Base-by-base conservation (phyloP, 2,888 invertebrate genomes). In the Asteroscopus sphinx region DNA sequence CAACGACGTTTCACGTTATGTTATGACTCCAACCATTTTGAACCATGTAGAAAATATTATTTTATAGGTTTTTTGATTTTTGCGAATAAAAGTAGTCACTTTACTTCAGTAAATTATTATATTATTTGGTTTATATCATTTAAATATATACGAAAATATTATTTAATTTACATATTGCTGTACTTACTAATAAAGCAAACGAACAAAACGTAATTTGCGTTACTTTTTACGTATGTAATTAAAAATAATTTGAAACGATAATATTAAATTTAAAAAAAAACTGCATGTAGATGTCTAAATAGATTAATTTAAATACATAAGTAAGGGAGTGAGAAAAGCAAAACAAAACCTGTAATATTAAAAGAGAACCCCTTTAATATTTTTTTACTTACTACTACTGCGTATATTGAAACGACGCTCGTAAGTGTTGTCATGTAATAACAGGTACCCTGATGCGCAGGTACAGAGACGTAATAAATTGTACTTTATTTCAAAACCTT, bases 1-100 rank as follows among this genome's bases (percentile, higher is more conserved):
- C 65, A 72, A 68, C 56, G 58, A 58, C 45, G 48, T 49, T 59
- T 21, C 69, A 37, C 80, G 82, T 85, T 87, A 70, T 63, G 68
- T 79, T 82, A 8, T 9, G 3, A 11, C 9, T 6, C n/a, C 11
- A 5, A 13, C 30, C 32, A 33, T 12, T n/a, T 12, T 33, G 12
- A 4, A 33, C 6, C 13, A 28, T 6, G 7, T 26, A 3, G 26
- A 26, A 8, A 26, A 28, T 28, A 9, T 28, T 1, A 9, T 28
- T 28, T 9, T 9, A 11, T 28, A 9, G 7, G n/a, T n/a, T 9
- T 28, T 4, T 28, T 9, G 3, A 9, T 9, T 7, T 2, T 3
- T 21, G 4, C 1, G 21, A 21, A 21, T 21, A 21, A 4, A 21
- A 21, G 6, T 3, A 4, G 6, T 21, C 21, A 21, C 21, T 21